These are phyloP conservation scores for Gastrophysa polygoni DNA, from an alignment of 2,888 invertebrate genomes.

Conservation along the genomic window DNA sequence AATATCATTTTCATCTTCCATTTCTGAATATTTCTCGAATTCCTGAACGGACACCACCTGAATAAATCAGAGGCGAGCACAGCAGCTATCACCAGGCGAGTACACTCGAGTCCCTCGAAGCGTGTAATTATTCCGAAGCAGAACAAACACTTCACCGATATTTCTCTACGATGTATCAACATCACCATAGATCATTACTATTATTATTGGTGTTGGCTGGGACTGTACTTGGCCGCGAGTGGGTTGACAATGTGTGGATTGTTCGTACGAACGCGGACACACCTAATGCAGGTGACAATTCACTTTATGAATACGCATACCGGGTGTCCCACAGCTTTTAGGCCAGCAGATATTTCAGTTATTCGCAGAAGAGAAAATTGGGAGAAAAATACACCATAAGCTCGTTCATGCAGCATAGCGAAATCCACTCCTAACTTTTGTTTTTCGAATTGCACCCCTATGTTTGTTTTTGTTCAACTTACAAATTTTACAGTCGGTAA, in stretches of 20 bases:
- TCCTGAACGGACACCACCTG: not conserved
- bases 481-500: too few species aligned
- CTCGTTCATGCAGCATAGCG: too few species aligned
- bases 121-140: constrained; percentile 33
- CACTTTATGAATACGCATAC: constrained; percentile 41
- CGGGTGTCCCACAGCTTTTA: too few species aligned
- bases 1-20: too few species aligned
- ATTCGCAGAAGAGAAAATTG: too few species aligned
- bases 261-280: constrained; percentile 42
- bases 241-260: constrained; percentile 46
- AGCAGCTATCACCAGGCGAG: constrained; percentile 13
- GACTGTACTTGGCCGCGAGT: constrained; percentile 40
- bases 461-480: too few species aligned
- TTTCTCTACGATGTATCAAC: constrained; percentile 37
- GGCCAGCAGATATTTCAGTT: too few species aligned
- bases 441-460: too few species aligned
- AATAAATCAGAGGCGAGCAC: constrained; percentile 1
- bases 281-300: constrained; percentile 48
- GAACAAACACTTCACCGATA: constrained; percentile 35
- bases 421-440: too few species aligned
- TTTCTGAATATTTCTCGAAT: too few species aligned
- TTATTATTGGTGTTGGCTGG: constrained; percentile 36
- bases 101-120: constrained; percentile 29
- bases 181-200: constrained; percentile 41
- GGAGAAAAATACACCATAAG: too few species aligned